Percentiles rank a stretch among this genome's conserved stretches.
Conservation (phyloP, 1,140 invertebrate species). For the Pissodes strobi region DNA sequence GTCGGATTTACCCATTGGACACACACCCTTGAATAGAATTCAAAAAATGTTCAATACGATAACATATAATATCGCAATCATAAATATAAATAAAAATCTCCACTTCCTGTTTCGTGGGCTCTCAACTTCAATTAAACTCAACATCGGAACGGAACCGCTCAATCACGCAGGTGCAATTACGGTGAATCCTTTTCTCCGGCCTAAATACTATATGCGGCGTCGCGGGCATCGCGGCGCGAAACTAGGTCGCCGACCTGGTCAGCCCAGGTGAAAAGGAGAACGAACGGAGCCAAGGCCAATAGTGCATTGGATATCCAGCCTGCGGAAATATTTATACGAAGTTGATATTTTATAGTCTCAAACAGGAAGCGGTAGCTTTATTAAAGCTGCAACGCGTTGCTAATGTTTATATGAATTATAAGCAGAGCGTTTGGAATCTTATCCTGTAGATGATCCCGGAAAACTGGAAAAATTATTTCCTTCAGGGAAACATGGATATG, state of each 20-base stretch:
- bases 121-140: neutral
- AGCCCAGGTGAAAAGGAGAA: constrained; percentile 33
- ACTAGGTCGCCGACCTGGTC: constrained; percentile 31
- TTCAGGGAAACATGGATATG: too few species aligned
- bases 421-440: too few species aligned
- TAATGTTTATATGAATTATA: too few species aligned
- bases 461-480: too few species aligned
- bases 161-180: constrained; percentile 33
- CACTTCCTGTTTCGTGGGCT: constrained; percentile 5
- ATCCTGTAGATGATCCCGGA: too few species aligned
- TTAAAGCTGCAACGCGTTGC: too few species aligned
- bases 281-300: constrained; percentile 32
- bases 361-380: constrained; percentile 1
- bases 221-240: constrained; percentile 25
- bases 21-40: too few species aligned
- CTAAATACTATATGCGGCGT: constrained; percentile 30
- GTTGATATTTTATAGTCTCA: constrained; percentile 5
- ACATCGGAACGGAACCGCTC: neutral
- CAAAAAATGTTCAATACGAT: too few species aligned
- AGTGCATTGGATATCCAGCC: constrained; percentile 26
- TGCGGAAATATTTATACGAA: constrained; percentile 16
- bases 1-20: too few species aligned
- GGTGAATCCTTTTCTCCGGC: constrained; percentile 24
- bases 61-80: too few species aligned
- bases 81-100: constrained; percentile 1